phyloP scores from a whole-genome alignment of 2,797 vertebrate genomes.

The Dermochelys coriacea region DNA sequence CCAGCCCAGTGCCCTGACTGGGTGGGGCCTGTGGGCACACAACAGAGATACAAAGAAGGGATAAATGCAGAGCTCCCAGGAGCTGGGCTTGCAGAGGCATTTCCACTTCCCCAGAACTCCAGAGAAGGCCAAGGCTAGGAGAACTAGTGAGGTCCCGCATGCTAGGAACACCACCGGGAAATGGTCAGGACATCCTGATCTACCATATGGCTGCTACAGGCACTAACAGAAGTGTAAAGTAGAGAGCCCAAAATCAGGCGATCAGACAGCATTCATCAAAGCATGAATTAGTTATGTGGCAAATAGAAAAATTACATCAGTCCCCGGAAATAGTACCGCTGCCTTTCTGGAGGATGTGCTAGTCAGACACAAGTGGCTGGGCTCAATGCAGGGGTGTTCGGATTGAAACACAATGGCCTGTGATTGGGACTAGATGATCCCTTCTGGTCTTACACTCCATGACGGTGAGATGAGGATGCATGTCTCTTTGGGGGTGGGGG shows the following conservation, averaged over 20 bases:
- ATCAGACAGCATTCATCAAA: too few relatives aligned
- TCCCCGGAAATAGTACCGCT: background rate
- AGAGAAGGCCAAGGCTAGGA: background rate
- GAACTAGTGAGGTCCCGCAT: too few relatives aligned
- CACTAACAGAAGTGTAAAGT: too few relatives aligned
- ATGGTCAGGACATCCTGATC: too few relatives aligned
- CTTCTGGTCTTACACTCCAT: background rate
- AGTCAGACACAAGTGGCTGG: background rate
- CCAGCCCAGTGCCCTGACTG: background rate
- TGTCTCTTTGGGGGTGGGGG: background rate
- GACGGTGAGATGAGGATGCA: background rate
- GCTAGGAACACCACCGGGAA: too few relatives aligned
- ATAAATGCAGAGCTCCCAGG: background rate
- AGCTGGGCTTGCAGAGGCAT: background rate
- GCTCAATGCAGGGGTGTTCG: background rate
- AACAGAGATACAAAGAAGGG: background rate
- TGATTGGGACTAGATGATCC: background rate
- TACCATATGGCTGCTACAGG: too few relatives aligned
- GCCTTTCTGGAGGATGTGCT: background rate
- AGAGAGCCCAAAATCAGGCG: too few relatives aligned
- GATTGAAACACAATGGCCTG: background rate
- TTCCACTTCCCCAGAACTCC: background rate
- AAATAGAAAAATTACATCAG: too few relatives aligned
- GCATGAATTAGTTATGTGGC: too few relatives aligned
- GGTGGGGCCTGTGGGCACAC: background rate